Base-by-base conservation (phyloP, 2,113 vertebrate genomes). In the Boulengeromyrus knoepffleri region DNA sequence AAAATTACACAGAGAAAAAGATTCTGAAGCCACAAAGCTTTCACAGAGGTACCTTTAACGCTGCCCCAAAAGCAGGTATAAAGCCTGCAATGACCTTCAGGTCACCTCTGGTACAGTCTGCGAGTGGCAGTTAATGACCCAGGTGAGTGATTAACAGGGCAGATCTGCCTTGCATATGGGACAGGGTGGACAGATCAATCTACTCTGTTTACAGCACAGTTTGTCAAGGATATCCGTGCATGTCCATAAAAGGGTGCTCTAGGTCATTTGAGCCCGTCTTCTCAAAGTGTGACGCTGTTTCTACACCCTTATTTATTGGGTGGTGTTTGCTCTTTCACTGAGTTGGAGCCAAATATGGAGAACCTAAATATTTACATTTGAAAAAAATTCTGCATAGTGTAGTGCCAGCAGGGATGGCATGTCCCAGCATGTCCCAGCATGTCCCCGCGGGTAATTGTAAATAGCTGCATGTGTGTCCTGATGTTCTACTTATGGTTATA, bases 341-440 rank as follows among this genome's bases (percentile, higher is more conserved):
- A 74, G 66, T 15, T 36, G 42, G 15, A 74, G 39, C 3, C 36
- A 47, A 15, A 74, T 47, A 52, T 66, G 70, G 56, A 46, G 56
- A 88, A 50, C 62, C 58, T n/a, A 31, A 83, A 88, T 88, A 88
- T 88, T 62, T 45, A 88, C 31, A 87, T 36, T 19, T 19, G 27
- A 52, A 52, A 89, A n/a, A 52, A 50, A 77, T 10, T 21, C 39
- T 8, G 31, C 13, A 27, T 21, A 56, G 19, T 56, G 53, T 21
- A 56, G 19, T 1, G 19, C 19, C 53, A 6, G 53, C 5, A 0
- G 53, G 19, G 19, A 2, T 0, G 6, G 1, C 53, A 2, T 56
- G 19, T 21, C 5, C 52, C 52, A 21, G 15, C 52, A 53, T 56
- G 53, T 1, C 36, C 36, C 36, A 36, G 36, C 36, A 36, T 36